Evolutionary conservation across 2,888 invertebrate genomes (phyloP), one percentile per base, ranked within the genome.

Genomic region (Lordiphosa fenestrarum): DNA sequence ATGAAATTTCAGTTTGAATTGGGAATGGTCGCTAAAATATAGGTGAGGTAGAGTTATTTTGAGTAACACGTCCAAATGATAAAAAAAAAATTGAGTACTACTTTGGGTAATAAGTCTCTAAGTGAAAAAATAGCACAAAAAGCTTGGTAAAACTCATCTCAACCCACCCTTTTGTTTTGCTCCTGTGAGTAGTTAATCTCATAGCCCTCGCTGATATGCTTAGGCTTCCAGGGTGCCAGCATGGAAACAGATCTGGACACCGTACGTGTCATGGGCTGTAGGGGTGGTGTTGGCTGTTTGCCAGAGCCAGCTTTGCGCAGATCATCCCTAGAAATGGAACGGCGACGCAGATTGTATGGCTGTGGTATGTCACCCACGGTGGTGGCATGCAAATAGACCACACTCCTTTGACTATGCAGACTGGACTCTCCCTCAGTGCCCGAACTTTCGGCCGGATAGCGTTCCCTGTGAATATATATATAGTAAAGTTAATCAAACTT

Each of bases 361-460:
- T 94, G 94, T 13, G 96, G 95, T 86, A 96, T 96, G 88, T 95
- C 95, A 58, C 95, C 95, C 82, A 96, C 95, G 92, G 95, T 95
- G 46, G 95, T 95, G 50, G 95, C 95, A 85, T 96, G 96, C 50
- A 96, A 91, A 86, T 95, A 96, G 15, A 96, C 95, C 15, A 95
- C 94, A 84, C 95, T 95, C 82, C 95, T 92, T 87, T 95, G 95
- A 53, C 95, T 95, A 82, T 94, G 94, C 77, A 95, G 93, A 85
- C 95, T 95, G 55, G 92, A 92, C 77, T 94, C 94, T 0, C 94
- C 94, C 83, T 94, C 94, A 0, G 94, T 94, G 73, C 94, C 94
- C 5, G 89, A 90, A 50, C 90, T 90, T 63, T 90, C 90, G 10
- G 88, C 89, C 6, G 89, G 89, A 66, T 88, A 86, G 30, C 88